Evolutionary conservation across 2,113 vertebrate species (phyloP).

Genomic region (Lophochroa leadbeateri): DNA sequence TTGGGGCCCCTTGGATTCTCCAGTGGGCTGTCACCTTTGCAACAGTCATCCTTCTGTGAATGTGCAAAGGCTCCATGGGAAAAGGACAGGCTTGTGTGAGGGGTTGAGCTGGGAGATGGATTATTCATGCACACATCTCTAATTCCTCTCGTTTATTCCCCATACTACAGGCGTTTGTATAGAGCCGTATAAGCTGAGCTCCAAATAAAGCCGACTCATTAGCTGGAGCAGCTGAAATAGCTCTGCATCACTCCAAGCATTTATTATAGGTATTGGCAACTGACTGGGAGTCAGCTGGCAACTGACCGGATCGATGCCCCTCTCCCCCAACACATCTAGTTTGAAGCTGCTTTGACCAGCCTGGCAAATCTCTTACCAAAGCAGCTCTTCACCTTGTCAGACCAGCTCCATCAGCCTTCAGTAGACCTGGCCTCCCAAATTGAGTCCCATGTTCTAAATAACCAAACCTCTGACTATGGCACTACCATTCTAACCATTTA

Average conservation of each 20-base stretch:
- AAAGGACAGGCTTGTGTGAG: background rate
- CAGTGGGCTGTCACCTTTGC: background rate
- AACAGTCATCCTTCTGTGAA: background rate
- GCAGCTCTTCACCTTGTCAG: background rate
- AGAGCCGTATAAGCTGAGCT: background rate
- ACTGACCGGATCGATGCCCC: background rate
- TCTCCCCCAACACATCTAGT: background rate
- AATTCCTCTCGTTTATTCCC: background rate
- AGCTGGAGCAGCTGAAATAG: background rate
- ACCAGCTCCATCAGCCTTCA: background rate
- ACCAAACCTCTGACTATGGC: background rate
- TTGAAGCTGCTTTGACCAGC: background rate
- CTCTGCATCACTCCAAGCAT: background rate
- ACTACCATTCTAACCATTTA: background rate
- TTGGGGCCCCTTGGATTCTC: background rate
- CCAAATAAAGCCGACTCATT: background rate
- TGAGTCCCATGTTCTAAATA: background rate
- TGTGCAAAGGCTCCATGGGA: background rate
- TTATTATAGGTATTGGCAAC: background rate
- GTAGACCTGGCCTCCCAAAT: no score
- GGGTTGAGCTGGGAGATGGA: background rate
- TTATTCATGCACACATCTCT: background rate
- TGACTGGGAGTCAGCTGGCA: background rate
- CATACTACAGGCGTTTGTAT: background rate
- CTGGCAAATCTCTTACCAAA: background rate